Percentiles rank a stretch among this genome's conserved stretches.
phyloP scores from a whole-genome alignment of 2,113 vertebrate species.

The Proterorhinus semilunaris region DNA sequence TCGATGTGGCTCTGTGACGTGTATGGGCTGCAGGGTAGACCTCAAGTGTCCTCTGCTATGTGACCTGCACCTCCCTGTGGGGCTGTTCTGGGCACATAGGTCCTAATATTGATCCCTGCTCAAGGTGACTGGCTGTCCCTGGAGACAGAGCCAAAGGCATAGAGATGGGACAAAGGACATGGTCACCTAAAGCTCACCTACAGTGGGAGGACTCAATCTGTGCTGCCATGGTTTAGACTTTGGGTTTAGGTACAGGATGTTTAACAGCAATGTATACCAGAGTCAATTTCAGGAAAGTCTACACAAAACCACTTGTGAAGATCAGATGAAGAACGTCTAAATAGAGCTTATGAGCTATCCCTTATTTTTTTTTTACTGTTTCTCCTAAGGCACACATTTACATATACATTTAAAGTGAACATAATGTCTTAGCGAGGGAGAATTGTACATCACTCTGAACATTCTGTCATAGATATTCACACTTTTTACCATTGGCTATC shows the following conservation, averaged over 20 bases:
- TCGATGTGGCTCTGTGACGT: not conserved
- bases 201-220: slow-evolving; percentile 12
- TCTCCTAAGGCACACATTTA: too few relatives aligned
- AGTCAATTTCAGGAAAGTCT: not conserved
- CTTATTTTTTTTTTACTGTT: too few relatives aligned
- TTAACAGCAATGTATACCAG: too few relatives aligned
- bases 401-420: too few relatives aligned
- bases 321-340: too few relatives aligned
- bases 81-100: slow-evolving; percentile 36
- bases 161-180: slow-evolving; percentile 27
- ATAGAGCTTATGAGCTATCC: too few relatives aligned
- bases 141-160: slow-evolving; percentile 7
- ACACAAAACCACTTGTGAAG: too few relatives aligned
- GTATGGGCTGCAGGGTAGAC: slow-evolving; percentile 7
- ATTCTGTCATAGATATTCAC: too few relatives aligned
- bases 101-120: slow-evolving; percentile 41
- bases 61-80: slow-evolving; percentile 19
- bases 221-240: not conserved
- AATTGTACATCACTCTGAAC: too few relatives aligned
- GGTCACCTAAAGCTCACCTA: slow-evolving; percentile 29
- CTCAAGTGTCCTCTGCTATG: slow-evolving; percentile 18
- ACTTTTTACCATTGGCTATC: too few relatives aligned
- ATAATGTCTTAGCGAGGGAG: too few relatives aligned
- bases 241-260: too few relatives aligned
- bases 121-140: slow-evolving; percentile 49